phyloP scores from a whole-genome alignment of 2,888 invertebrate species.

The Mesorhabditis belari region DNA sequence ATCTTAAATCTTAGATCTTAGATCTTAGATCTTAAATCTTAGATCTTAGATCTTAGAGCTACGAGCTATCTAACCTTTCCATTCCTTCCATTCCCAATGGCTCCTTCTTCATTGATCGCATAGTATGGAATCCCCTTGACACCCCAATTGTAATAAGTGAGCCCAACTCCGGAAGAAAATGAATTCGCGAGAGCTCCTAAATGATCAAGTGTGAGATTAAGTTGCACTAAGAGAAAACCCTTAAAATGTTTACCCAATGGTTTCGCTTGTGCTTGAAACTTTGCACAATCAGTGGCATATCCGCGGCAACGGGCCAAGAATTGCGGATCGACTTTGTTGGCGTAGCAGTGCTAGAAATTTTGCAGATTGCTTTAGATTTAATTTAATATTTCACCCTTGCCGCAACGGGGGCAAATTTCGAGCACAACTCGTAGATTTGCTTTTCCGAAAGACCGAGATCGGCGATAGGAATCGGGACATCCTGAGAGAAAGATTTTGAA shows the following conservation, averaged over 20 bases:
- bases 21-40: too few species aligned
- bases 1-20: too few species aligned
- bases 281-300: slow-evolving; percentile 31
- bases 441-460: slow-evolving; percentile 21
- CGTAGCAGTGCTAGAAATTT: slow-evolving; percentile 34
- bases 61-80: slow-evolving; percentile 26
- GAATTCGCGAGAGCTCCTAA: slow-evolving; percentile 43
- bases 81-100: slow-evolving; percentile 38
- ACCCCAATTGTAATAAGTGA: slow-evolving; percentile 39
- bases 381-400: slow-evolving; percentile 13
- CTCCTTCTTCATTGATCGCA: slow-evolving; percentile 42
- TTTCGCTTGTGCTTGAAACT: slow-evolving; percentile 18
- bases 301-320: slow-evolving; percentile 37
- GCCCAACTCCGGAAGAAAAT: slow-evolving; percentile 38
- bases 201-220: too few species aligned
- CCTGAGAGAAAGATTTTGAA: slow-evolving; percentile 5
- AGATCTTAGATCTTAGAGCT: background rate
- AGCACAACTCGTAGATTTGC: slow-evolving; percentile 26
- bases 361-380: background rate
- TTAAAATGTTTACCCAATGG: too few species aligned
- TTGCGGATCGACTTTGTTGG: slow-evolving; percentile 26
- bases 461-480: slow-evolving; percentile 11
- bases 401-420: slow-evolving; percentile 32
- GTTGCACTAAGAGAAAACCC: background rate
- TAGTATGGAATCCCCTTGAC: slow-evolving; percentile 46